Percentiles rank a stretch among this genome's conserved stretches.
Conservation (phyloP, 1,140 invertebrate genomes). For the Lucilia sericata region DNA sequence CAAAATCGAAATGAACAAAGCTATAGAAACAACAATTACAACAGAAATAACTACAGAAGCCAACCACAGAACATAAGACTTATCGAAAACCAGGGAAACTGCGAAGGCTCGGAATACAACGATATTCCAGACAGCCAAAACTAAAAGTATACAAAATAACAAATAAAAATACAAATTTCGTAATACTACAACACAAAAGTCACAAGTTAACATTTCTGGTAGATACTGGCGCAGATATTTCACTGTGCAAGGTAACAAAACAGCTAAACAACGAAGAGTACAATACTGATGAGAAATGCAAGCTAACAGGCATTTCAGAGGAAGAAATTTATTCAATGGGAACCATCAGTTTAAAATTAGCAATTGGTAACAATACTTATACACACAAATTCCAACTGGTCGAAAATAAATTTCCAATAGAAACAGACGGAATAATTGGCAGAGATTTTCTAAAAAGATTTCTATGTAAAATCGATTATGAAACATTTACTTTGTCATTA, state of each 20-base stretch:
- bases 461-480: conserved; percentile 22
- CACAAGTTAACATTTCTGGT: neutral
- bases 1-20: neutral
- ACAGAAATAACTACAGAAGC: conserved; percentile 31
- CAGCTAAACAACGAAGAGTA: neutral
- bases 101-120: neutral
- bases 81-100: neutral
- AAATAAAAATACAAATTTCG: neutral
- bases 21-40: neutral
- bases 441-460: conserved; percentile 37
- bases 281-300: neutral
- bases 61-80: neutral
- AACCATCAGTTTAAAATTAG: neutral
- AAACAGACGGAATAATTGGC: conserved; percentile 35
- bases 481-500: conserved; percentile 3
- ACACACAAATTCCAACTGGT: conserved; percentile 20
- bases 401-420: conserved; percentile 9
- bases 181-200: neutral
- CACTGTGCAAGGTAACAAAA: conserved; percentile 2
- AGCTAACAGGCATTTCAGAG: conserved; percentile 18
- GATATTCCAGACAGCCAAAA: conserved; percentile 4
- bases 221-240: conserved; percentile 10
- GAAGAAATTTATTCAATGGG: conserved; percentile 1
- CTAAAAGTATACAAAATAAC: neutral
- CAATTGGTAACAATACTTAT: neutral